A percentile compares a stretch with the other conserved stretches of the same genome.
Conservation (phyloP, 2,888 invertebrate species). For the Leucophora obtusa region DNA sequence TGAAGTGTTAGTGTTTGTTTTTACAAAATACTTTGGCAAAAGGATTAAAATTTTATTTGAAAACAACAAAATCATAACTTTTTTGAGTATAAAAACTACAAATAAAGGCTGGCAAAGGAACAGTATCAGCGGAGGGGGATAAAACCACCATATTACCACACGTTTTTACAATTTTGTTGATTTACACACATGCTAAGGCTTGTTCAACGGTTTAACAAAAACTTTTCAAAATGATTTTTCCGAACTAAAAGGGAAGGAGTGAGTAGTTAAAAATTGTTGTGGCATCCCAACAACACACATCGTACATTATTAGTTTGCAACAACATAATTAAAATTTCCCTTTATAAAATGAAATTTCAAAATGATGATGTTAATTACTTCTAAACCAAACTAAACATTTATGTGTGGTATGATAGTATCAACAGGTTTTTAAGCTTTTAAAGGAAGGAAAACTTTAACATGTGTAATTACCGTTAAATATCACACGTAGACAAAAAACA, state of each 20-base stretch:
- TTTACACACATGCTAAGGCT: constrained; percentile 55
- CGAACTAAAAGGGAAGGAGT: not conserved
- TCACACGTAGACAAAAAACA: constrained; percentile 2
- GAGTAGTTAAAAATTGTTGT: constrained; percentile 38
- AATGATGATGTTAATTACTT: constrained; percentile 44
- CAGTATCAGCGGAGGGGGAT: not conserved
- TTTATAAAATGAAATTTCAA: not conserved
- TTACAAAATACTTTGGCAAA: not conserved
- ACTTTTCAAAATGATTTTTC: constrained; percentile 42
- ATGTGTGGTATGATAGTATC: not conserved
- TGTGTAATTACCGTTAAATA: constrained; percentile 27
- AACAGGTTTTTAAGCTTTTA: not conserved
- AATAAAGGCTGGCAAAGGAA: not conserved
- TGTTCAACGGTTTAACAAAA: constrained; percentile 35
- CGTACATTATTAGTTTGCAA: not conserved
- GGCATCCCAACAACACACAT: constrained; percentile 26
- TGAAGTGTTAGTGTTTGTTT: constrained; percentile 57
- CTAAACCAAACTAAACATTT: constrained; percentile 34
- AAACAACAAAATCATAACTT: constrained; percentile 36
- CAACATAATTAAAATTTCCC: constrained; percentile 38
- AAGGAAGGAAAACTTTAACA: constrained; percentile 44
- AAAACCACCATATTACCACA: constrained; percentile 43
- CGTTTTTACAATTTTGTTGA: constrained; percentile 41
- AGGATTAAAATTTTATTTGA: constrained; percentile 42
- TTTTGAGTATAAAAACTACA: constrained; percentile 26